A percentile compares a stretch with the other conserved stretches of the same genome.
Conservation (phyloP, 1,140 invertebrate genomes). For the Brachionus sp. region DNA sequence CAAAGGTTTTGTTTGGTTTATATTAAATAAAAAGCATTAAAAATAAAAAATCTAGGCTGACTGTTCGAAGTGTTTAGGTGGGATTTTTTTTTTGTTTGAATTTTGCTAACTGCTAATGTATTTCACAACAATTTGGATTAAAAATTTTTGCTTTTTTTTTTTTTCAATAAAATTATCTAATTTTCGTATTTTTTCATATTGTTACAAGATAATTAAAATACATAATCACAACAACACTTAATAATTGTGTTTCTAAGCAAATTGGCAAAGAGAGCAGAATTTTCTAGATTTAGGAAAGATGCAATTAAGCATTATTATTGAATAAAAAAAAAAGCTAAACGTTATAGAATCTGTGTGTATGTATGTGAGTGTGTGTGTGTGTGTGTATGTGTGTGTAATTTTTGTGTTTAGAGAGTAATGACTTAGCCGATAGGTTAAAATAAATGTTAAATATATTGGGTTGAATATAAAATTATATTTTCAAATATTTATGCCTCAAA, state of each 20-base stretch:
- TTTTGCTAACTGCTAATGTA: too few relatives aligned
- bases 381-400: too few relatives aligned
- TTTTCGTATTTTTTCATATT: too few relatives aligned
- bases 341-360: background rate
- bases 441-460: background rate
- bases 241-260: background rate
- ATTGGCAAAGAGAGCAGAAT: background rate
- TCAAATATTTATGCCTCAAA: slow-evolving; percentile 17
- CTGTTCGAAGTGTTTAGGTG: too few relatives aligned
- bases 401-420: background rate
- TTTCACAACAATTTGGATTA: too few relatives aligned
- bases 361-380: background rate
- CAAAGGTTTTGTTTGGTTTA: background rate
- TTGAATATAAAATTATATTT: background rate
- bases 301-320: background rate
- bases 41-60: too few relatives aligned
- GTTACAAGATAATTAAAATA: background rate
- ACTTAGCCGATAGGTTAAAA: background rate
- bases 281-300: background rate
- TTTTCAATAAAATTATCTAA: too few relatives aligned
- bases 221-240: background rate
- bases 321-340: background rate
- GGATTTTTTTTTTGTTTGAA: too few relatives aligned
- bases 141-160: too few relatives aligned
- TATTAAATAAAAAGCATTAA: too few relatives aligned